Evolutionary conservation across 2,113 vertebrate species (phyloP).

Genomic region (Tetrax tetrax): DNA sequence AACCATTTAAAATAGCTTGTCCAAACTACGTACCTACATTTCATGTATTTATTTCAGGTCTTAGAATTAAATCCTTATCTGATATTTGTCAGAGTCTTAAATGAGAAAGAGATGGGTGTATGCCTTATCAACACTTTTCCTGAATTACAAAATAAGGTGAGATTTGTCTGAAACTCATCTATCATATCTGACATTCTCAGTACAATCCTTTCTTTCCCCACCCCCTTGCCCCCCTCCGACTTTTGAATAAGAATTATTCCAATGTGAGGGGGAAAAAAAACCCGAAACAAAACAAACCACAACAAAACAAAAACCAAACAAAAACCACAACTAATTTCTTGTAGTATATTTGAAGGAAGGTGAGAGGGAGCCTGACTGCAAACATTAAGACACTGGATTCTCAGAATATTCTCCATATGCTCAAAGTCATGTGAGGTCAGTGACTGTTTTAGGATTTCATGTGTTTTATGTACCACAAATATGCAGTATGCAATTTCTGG

Average conservation of each 20-base stretch:
- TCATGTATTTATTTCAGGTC: neutral
- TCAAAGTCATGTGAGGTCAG: neutral
- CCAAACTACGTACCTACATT: neutral
- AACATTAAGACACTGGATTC: neutral
- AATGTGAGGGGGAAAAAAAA: no score
- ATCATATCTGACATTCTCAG: neutral
- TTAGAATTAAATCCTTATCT: neutral
- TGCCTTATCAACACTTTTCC: neutral
- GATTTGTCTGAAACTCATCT: neutral
- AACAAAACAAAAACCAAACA: neutral
- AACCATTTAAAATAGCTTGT: neutral
- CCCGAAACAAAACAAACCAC: no score
- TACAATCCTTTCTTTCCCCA: no score
- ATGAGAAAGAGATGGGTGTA: neutral
- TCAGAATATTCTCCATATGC: neutral
- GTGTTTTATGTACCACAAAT: neutral
- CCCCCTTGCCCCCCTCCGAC: no score
- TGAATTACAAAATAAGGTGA: neutral
- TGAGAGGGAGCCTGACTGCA: fast-evolving
- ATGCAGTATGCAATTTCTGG: neutral
- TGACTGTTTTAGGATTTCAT: neutral
- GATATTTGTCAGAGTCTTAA: neutral
- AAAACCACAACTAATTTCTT: neutral
- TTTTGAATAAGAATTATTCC: neutral
- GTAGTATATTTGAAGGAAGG: neutral